Base-by-base conservation (phyloP, 1,140 invertebrate species). In the Halyomorpha halys region DNA sequence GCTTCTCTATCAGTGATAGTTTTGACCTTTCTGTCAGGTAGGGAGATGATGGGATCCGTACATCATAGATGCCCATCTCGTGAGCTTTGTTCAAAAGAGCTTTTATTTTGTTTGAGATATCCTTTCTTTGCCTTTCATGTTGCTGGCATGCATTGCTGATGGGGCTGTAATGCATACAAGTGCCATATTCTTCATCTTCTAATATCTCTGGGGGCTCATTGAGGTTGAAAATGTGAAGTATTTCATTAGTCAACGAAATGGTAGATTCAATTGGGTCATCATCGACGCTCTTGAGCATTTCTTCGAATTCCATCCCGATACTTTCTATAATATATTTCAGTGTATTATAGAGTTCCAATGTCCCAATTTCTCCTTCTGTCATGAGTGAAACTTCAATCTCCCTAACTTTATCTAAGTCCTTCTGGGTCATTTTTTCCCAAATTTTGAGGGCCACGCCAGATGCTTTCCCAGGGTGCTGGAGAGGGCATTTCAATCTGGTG, bases 361-460 rank as follows among this genome's bases (percentile, higher is more conserved):
- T 49, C n/a, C 47, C 21, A 21, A 49, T 49, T 11, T 49, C 47
- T 8, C 47, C 47, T 1, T 49, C 47, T 21, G n/a, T 49, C 47
- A 49, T 19, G n/a, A 49, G 21, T 6, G 21, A 19, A 18, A 18
- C 21, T 49, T 49, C 47, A 6, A 49, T 21, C 16, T 49, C n/a
- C 21, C 11, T 49, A 49, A 49, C 47, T 21, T 18, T 49, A 18
- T 49, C 16, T 1, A 49, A 11, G n/a, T 49, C 47, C 21, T 11
- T 21, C 47, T 49, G 47, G 6, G 47, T 21, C 47, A 49, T 49
- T 49, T 49, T 49, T 11, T 49, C 47, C 47, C 47, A 49, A 21
- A 49, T 18, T 21, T 19, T 18, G 47, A 49, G n/a, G 2, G 47
- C 47, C 14, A 21, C 14, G n/a, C 14, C 2, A 11, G 47, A 13